Percentiles rank a stretch among this genome's conserved stretches.
Conservation (phyloP, 2,888 invertebrate genomes). For the Malthinus seriepunctatus region DNA sequence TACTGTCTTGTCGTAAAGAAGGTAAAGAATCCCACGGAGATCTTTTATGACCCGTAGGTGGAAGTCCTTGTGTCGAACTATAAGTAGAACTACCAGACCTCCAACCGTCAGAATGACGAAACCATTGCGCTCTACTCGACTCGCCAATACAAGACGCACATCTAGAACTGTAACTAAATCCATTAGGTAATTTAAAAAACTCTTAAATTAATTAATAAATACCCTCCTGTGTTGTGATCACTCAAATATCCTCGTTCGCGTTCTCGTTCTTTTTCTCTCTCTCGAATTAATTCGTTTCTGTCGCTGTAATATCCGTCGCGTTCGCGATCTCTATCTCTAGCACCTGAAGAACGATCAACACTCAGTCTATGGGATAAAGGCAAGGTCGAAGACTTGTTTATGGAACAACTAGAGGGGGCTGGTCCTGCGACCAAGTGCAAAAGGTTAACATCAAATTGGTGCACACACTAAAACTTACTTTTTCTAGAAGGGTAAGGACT, state of each 20-base stretch:
- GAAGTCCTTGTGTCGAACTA: slow-evolving; percentile 61
- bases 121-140: slow-evolving; percentile 87
- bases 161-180: slow-evolving; percentile 58
- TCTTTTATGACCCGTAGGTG: slow-evolving; percentile 64
- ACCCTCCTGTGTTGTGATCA: slow-evolving; percentile 76
- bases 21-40: slow-evolving; percentile 89
- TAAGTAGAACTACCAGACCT: slow-evolving; percentile 74
- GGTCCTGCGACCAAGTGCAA: slow-evolving; percentile 49
- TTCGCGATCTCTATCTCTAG: slow-evolving; percentile 64
- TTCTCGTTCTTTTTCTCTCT: slow-evolving; percentile 67
- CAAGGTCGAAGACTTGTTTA: slow-evolving; percentile 82
- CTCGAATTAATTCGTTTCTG: slow-evolving; percentile 80
- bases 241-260: slow-evolving; percentile 77
- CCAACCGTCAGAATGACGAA: slow-evolving; percentile 89
- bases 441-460: slow-evolving; percentile 17
- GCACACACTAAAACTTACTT: slow-evolving; percentile 64
- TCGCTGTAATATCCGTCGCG: slow-evolving; percentile 90
- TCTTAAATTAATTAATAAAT: slow-evolving; percentile 19
- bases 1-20: slow-evolving; percentile 81
- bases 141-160: slow-evolving; percentile 90
- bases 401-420: slow-evolving; percentile 66
- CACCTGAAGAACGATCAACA: slow-evolving; percentile 59
- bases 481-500: slow-evolving; percentile 84
- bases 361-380: slow-evolving; percentile 72
- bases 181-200: background rate